phyloP scores from a whole-genome alignment of 1,140 invertebrate genomes.

The Lordiphosa clarofinis region DNA sequence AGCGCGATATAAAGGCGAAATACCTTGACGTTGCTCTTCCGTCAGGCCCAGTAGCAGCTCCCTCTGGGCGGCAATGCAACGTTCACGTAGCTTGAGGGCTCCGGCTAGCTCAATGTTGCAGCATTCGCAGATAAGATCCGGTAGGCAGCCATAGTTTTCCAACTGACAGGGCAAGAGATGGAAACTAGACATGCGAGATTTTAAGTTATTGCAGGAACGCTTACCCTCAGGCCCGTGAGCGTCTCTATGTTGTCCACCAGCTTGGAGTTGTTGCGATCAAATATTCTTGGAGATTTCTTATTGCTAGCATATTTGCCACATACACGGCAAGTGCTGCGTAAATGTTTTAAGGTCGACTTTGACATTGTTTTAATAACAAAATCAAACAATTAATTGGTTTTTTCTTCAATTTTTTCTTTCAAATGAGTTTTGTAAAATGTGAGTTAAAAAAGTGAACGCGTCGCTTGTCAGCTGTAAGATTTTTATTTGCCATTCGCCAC shows the following conservation, averaged over 20 bases:
- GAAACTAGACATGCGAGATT: neutral
- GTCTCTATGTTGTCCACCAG: constrained; percentile 49
- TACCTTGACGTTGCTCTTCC: constrained; percentile 31
- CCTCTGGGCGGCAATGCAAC: constrained; percentile 53
- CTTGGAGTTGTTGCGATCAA: constrained; percentile 52
- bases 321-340: constrained; percentile 59
- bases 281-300: constrained; percentile 56
- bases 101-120: constrained; percentile 47
- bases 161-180: constrained; percentile 19
- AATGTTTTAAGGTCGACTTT: constrained; percentile 51
- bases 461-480: constrained; percentile 38
- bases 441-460: constrained; percentile 49
- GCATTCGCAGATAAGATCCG: constrained; percentile 62
- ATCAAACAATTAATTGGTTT: constrained; percentile 7
- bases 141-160: constrained; percentile 39
- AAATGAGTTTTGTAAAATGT: constrained; percentile 17
- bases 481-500: constrained; percentile 35
- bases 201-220: neutral
- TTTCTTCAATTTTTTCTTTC: neutral
- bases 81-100: constrained; percentile 46
- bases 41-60: constrained; percentile 39
- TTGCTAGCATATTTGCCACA: constrained; percentile 61
- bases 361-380: constrained; percentile 42
- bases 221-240: constrained; percentile 55
- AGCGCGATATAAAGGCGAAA: constrained; percentile 20